Evolutionary conservation across 2,797 vertebrate species (phyloP), one percentile per base, ranked within the genome.

Genomic region (Hybognathus amarus): DNA sequence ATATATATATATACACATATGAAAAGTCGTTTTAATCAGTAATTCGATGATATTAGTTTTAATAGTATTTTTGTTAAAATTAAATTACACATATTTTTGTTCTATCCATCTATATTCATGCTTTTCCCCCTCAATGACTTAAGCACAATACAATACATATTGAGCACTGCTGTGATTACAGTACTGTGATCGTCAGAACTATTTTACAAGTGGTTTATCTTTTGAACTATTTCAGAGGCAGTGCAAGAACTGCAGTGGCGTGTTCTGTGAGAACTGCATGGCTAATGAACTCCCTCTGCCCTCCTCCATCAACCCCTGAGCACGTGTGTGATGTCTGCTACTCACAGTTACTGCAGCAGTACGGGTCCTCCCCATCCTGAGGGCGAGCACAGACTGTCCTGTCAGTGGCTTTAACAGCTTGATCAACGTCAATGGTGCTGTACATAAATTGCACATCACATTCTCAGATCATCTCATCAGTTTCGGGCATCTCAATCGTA

Each of bases 231-330:
- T 89, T 11, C 74, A 99, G 97, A 96, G 91, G 38, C 89, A 83
- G 45, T 99, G 98, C 87, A 96, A 95, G 92, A 97, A 97, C 93
- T 99, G 97, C 45, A 87, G 88, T 0, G 95, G 94, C 0, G 85
- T 91, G 47, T 97, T 98, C 94, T 99, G 97, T 6, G 91, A 94
- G 74, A 90, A 89, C 88, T 98, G 97, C 10, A 93, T 96, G 0
- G 90, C 87, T 10, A 94, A 97, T 0, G 94, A 97, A 91, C 93
- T 97, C 88, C 98, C 97, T 1, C 91, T 98, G 7, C 96, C 97
- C 0, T 98, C 97, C 20, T 98, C 97, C 85, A 98, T 98, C 83
- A 93, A 96, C 82, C 97, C 97, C 97, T 0, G 95, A 97, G 91
- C 91, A 87, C 0, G 97, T 98, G 54, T 99, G 98, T 83, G 90